Conservation (phyloP, 1,140 invertebrate genomes). For the Drosophila grimshawi region DNA sequence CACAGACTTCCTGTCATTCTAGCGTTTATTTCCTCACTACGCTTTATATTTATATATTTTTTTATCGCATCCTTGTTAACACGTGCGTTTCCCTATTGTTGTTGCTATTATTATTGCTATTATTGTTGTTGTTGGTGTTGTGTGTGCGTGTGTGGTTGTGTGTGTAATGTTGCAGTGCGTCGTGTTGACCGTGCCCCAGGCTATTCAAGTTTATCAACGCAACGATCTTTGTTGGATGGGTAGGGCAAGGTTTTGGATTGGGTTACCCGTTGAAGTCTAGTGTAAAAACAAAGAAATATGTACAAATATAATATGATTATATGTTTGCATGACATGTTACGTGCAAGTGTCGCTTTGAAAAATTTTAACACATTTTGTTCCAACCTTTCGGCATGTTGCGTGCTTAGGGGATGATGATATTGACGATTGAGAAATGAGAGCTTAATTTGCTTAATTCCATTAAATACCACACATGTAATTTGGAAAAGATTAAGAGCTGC, state of each 20-base stretch:
- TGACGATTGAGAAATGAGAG: background rate
- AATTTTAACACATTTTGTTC: constrained; percentile 62
- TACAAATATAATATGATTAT: constrained; percentile 73
- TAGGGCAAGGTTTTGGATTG: background rate
- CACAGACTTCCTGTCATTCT: constrained; percentile 81
- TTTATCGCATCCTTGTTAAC: constrained; percentile 83
- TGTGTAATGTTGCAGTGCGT: constrained; percentile 17
- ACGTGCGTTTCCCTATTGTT: constrained; percentile 69
- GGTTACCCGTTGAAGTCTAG: constrained; percentile 20
- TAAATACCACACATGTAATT: too few relatives aligned
- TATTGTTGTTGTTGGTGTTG: constrained; percentile 27
- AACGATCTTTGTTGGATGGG: constrained; percentile 60
- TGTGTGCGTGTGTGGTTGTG: constrained; percentile 26
- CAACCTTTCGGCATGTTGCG: background rate
- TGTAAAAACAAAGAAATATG: constrained; percentile 60
- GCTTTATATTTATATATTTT: constrained; percentile 33
- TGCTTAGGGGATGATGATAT: background rate
- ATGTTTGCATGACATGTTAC: constrained; percentile 78
- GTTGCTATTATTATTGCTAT: constrained; percentile 35
- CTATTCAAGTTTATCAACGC: constrained; percentile 64
- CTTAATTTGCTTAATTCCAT: background rate
- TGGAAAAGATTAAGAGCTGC: too few relatives aligned
- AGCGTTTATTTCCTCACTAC: constrained; percentile 79
- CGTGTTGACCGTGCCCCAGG: constrained; percentile 23
- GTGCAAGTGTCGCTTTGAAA: constrained; percentile 67